Evolutionary conservation across 2,113 vertebrate species (phyloP).

Genomic region (Arvicanthis niloticus): DNA sequence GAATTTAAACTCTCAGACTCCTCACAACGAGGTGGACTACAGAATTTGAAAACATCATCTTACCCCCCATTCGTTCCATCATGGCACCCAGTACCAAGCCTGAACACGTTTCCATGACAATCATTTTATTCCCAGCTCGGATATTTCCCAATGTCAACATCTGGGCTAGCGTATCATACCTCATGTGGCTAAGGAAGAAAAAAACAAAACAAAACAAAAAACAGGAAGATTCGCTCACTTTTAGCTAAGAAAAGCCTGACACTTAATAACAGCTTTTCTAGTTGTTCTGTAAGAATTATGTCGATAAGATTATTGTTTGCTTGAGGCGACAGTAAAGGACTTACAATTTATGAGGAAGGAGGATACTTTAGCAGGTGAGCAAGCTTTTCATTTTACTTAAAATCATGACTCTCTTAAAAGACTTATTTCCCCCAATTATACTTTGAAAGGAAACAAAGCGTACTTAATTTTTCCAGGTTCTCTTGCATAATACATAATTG

Average conservation of each 20-base stretch:
- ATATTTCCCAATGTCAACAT: conserved; percentile 96
- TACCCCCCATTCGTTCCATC: conserved; percentile 99
- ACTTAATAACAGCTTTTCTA: conserved; percentile 55
- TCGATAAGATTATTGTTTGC: conserved; percentile 52
- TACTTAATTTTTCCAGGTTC: conserved; percentile 99
- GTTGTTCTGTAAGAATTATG: conserved; percentile 60
- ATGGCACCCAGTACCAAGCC: conserved; percentile 95
- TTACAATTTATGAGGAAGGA: conserved; percentile 74
- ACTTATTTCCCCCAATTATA: conserved; percentile 61
- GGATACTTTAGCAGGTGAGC: conserved; percentile 74
- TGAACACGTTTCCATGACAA: conserved; percentile 96
- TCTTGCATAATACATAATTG: conserved; percentile 98
- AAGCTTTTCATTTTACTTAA: conserved; percentile 81
- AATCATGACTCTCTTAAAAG: conserved; percentile 78
- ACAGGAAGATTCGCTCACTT: conserved; percentile 33
- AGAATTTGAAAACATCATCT: conserved; percentile 45
- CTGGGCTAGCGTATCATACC: conserved; percentile 96
- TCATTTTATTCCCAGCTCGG: conserved; percentile 95
- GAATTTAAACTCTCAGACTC: background rate
- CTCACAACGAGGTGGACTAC: background rate
- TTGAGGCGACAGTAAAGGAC: conserved; percentile 68
- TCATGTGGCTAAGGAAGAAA: conserved; percentile 90
- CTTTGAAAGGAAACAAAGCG: conserved; percentile 81
- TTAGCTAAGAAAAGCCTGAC: background rate
- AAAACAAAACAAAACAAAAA: too few species aligned